These are phyloP conservation scores for Gopherus evgoodei DNA, from an alignment of 2,113 vertebrate species.

Conservation along the genomic window DNA sequence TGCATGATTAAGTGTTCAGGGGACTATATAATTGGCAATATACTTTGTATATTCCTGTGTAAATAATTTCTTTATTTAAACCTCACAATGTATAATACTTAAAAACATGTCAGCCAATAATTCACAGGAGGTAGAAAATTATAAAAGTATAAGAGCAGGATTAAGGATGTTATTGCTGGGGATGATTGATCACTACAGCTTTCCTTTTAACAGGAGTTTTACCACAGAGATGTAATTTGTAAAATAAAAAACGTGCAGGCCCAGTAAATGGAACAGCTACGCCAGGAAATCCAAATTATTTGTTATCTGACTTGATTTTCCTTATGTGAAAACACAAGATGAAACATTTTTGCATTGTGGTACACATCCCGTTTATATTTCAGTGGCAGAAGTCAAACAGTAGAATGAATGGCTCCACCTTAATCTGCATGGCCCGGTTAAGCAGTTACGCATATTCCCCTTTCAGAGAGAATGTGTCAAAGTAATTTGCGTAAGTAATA, in stretches of 20 bases:
- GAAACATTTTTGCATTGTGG: background rate
- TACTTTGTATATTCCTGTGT: slow-evolving; percentile 55
- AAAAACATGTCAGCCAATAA: slow-evolving; percentile 58
- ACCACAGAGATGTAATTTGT: slow-evolving; percentile 46
- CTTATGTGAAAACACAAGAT: background rate
- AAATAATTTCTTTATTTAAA: slow-evolving; percentile 74
- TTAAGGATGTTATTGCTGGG: slow-evolving; percentile 21
- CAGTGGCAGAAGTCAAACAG: background rate
- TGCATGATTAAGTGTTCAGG: slow-evolving; percentile 54
- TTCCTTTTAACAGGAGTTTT: slow-evolving; percentile 38
- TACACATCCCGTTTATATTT: background rate
- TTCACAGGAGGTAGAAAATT: slow-evolving; percentile 60
- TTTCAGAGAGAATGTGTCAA: background rate
- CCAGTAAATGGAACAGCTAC: rapidly evolving
- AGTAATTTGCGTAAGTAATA: slow-evolving; percentile 30
- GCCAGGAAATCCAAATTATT: background rate
- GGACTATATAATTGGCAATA: slow-evolving; percentile 56
- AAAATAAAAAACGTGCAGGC: background rate
- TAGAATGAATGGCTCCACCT: background rate
- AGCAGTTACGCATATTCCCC: background rate
- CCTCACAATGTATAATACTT: slow-evolving; percentile 54
- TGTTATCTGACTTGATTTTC: background rate
- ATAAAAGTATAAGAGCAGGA: slow-evolving; percentile 41
- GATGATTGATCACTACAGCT: slow-evolving; percentile 36
- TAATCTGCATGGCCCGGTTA: background rate